Base-by-base conservation (phyloP, 64 coral and sea anemone genomes). In the Porites lutea region DNA sequence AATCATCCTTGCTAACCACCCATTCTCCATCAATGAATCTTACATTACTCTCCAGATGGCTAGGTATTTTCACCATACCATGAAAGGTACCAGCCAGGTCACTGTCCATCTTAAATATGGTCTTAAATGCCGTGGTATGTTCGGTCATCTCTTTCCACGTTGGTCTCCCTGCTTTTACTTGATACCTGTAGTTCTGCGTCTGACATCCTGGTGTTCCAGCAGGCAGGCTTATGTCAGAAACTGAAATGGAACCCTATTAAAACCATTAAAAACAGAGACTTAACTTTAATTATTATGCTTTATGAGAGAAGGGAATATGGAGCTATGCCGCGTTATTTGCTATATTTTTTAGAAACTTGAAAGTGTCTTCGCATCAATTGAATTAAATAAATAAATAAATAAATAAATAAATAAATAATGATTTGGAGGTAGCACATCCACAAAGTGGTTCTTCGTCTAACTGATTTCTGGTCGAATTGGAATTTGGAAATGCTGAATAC, bases 151-250 rank as follows among this genome's bases (percentile, higher is more conserved):
- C 79, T 6, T 63, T 64, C 79, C 79, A 82, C 2, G 23, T 45
- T 23, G 79, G 79, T 8, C 59, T 82, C 10, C 79, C 79, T 16
- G 79, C 79, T 82, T 82, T 82, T 15, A 47, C 23, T 82, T 82
- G 79, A 48, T 63, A 82, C 4, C 65, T 82, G 79, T 64, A 82
- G 79, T 82, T 82, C 13, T 82, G 57, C 14, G 79, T 82, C 15
- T 82, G 79, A 14, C 79, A 82, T 19, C 79, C 79, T 6, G 79
- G 57, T 46, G 6, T 82, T 16, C 79, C 79, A 16, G 59, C 21
- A 62, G 79, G 57, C 12, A 82, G 58, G 0, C 12, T 63, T 43
- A 82, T 63, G 27, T 82, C 79, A 62, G 22, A 46, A 47, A 64
- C 79, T 7, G 79, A 82, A 47, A 82, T 82, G 4, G 79, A 48